These are phyloP conservation scores for Myrmecophaga tridactyla DNA, from an alignment of 2,113 vertebrate genomes.

Conservation along the genomic window DNA sequence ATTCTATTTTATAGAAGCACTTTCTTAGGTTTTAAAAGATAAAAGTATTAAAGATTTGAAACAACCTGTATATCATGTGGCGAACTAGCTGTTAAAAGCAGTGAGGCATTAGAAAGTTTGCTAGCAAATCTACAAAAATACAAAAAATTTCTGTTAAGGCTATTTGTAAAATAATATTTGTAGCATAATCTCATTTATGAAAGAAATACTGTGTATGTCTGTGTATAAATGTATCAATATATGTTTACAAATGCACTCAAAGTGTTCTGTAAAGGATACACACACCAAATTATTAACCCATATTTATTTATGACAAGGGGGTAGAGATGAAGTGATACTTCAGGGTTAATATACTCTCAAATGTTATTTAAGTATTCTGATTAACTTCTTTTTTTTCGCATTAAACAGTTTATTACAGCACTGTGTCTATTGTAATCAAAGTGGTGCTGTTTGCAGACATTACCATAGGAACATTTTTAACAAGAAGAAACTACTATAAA, in stretches of 20 bases:
- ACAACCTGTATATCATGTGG: background rate
- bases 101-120: background rate
- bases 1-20: background rate
- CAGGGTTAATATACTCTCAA: background rate
- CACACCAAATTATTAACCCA: conserved; percentile 1
- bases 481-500: conserved; percentile 95
- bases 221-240: too few species aligned
- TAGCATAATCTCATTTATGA: background rate
- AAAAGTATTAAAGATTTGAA: background rate
- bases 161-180: background rate
- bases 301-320: background rate
- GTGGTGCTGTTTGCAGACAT: conserved; percentile 98
- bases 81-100: background rate
- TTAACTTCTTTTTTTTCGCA: conserved; percentile 78
- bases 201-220: background rate
- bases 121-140: background rate
- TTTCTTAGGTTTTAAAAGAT: background rate
- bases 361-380: background rate
- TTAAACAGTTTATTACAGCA: conserved; percentile 99
- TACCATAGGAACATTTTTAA: conserved; percentile 92
- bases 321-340: background rate
- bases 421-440: conserved; percentile 97
- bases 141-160: background rate
- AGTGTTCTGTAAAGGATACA: background rate
- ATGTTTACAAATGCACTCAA: background rate